Percentiles rank a stretch among this genome's conserved stretches.
Evolutionary conservation across 2,113 vertebrate genomes (phyloP).

Genomic region (Poecilia latipinna): DNA sequence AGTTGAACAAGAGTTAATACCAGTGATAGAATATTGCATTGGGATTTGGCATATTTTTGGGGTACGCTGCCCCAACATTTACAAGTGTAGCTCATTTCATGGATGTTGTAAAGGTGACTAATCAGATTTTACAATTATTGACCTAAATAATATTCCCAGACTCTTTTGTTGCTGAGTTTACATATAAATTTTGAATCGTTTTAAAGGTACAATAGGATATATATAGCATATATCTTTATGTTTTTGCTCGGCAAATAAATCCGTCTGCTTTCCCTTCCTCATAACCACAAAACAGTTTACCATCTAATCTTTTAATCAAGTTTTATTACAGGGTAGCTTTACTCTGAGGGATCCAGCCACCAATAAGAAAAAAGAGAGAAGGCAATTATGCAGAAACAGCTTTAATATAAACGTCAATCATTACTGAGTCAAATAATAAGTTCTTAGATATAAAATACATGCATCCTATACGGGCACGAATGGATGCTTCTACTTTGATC

Average conservation of each 20-base stretch:
- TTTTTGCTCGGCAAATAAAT: background rate
- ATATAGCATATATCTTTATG: conserved; percentile 14
- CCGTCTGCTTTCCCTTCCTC: conserved; percentile 8
- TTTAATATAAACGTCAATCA: conserved; percentile 66
- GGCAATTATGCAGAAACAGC: conserved; percentile 96
- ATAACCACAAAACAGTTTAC: background rate
- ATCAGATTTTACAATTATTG: background rate
- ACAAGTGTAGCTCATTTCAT: background rate
- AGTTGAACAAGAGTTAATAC: background rate
- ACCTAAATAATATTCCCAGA: background rate
- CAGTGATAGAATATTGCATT: background rate
- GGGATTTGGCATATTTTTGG: too few species aligned
- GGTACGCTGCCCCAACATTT: background rate
- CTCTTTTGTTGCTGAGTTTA: background rate
- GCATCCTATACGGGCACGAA: conserved; percentile 95
- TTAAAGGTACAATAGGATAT: conserved; percentile 10
- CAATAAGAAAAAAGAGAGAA: conserved; percentile 95
- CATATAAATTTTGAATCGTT: conserved; percentile 2
- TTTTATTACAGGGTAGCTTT: conserved; percentile 83
- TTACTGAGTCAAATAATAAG: conserved; percentile 72
- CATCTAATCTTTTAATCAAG: background rate
- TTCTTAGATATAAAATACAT: conserved; percentile 84
- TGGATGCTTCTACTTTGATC: conserved; percentile 93
- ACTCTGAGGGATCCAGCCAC: conserved; percentile 90
- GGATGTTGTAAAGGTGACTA: background rate